phyloP scores from a whole-genome alignment of 2,888 invertebrate species.

The Lasioglossum vierecki region DNA sequence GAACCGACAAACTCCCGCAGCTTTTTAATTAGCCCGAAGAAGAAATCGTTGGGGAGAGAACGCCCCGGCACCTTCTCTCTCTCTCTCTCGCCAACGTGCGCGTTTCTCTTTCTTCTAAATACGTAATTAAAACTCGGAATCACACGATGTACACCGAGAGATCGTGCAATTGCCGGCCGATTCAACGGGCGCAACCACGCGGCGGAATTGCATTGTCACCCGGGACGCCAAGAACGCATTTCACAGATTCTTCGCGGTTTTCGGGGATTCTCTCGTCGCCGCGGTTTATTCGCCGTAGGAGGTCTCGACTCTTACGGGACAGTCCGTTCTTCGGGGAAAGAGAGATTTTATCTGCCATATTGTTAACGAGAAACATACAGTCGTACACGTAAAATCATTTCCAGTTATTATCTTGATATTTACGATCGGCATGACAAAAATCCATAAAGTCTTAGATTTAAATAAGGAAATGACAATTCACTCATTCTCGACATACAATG shows the following conservation, averaged over 20 bases:
- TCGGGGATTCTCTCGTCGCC: constrained; percentile 48
- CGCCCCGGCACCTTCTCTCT: not conserved
- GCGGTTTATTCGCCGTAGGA: constrained; percentile 1
- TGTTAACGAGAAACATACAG: not conserved
- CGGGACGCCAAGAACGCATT: not conserved
- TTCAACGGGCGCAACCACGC: constrained; percentile 12
- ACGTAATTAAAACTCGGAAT: constrained; percentile 38
- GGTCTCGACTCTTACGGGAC: not conserved
- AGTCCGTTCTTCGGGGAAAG: not conserved
- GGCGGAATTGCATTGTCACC: not conserved
- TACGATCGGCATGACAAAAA: too few relatives aligned
- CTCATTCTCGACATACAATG: not conserved
- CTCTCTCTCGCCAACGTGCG: not conserved
- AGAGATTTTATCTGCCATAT: not conserved
- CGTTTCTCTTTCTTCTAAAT: constrained; percentile 21
- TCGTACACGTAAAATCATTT: not conserved
- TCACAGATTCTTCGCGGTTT: constrained; percentile 14
- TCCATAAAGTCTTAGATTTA: not conserved
- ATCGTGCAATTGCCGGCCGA: constrained; percentile 18
- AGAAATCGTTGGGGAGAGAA: constrained; percentile 32
- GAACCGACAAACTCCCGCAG: constrained; percentile 25
- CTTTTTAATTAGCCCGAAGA: constrained; percentile 54
- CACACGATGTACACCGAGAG: constrained; percentile 14
- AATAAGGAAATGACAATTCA: not conserved
- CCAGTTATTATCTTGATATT: too few relatives aligned